Conservation (phyloP, 2,888 invertebrate genomes). For the Xanthorhoe spadicearia region DNA sequence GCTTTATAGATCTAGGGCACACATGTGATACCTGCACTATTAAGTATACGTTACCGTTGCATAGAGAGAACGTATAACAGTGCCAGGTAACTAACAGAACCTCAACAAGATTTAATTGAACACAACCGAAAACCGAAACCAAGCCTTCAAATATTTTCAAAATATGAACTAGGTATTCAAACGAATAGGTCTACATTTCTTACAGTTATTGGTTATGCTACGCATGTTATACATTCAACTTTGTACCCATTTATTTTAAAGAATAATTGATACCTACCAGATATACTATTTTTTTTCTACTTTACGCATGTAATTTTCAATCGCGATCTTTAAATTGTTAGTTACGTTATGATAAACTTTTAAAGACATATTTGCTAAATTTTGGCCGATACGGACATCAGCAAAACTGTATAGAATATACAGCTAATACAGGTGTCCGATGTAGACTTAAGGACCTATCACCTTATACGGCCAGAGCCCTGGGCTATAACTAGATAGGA, state of each 20-base stretch:
- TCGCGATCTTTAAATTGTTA: background rate
- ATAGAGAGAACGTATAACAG: background rate
- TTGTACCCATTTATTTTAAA: no score
- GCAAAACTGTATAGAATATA: constrained; percentile 26
- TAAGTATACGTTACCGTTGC: constrained; percentile 6
- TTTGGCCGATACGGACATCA: constrained; percentile 3
- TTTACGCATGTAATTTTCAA: no score
- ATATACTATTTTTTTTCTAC: no score
- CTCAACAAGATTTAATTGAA: background rate
- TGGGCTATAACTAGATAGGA: constrained; percentile 32
- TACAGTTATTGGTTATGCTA: no score
- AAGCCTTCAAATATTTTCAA: no score
- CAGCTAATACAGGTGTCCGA: constrained; percentile 27
- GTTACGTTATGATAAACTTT: background rate
- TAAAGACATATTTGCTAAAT: background rate
- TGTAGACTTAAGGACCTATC: constrained; percentile 24
- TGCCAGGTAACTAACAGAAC: background rate
- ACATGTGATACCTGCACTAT: constrained; percentile 48
- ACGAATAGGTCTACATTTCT: no score
- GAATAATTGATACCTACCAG: no score
- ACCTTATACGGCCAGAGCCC: constrained; percentile 31
- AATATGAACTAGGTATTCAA: no score
- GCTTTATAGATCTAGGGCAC: constrained; percentile 60
- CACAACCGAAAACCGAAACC: background rate
- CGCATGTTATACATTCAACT: no score